Evolutionary conservation across 2,797 vertebrate genomes (phyloP).

Genomic region (Rhincodon typus): DNA sequence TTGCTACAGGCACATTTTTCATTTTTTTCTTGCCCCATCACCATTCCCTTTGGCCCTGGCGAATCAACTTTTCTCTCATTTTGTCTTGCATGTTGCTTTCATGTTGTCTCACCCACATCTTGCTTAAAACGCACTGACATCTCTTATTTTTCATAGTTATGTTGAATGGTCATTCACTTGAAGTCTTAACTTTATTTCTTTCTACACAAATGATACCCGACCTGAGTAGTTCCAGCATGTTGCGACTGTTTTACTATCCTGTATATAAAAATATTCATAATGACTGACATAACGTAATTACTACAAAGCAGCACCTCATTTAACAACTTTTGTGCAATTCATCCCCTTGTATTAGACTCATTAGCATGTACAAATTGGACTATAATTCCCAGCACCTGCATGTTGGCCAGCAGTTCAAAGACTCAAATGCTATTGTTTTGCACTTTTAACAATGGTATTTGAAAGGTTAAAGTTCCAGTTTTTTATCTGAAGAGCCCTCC

Average conservation of each 20-base stretch:
- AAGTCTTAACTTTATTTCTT: too few relatives aligned
- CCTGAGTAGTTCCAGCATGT: not conserved
- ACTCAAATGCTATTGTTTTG: not conserved
- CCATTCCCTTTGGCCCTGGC: too few relatives aligned
- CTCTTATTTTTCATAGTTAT: too few relatives aligned
- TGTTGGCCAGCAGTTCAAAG: not conserved
- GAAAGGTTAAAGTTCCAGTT: not conserved
- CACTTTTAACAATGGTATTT: not conserved
- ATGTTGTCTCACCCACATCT: too few relatives aligned
- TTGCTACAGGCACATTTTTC: too few relatives aligned
- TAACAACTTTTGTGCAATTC: slow-evolving; percentile 2
- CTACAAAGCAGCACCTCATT: not conserved
- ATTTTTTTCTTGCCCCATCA: too few relatives aligned
- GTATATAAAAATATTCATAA: not conserved
- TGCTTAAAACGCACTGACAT: too few relatives aligned
- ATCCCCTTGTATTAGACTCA: not conserved
- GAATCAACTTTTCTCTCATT: too few relatives aligned
- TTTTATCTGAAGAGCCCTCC: not conserved
- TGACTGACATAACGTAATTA: not conserved
- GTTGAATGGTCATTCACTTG: too few relatives aligned
- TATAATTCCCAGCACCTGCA: not conserved
- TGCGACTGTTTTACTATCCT: not conserved
- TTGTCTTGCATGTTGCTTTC: too few relatives aligned
- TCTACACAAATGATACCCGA: not conserved
- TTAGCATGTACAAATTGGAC: too few relatives aligned